These are phyloP conservation scores for Bungarus multicinctus DNA, from an alignment of 2,113 vertebrate species.

Conservation along the genomic window DNA sequence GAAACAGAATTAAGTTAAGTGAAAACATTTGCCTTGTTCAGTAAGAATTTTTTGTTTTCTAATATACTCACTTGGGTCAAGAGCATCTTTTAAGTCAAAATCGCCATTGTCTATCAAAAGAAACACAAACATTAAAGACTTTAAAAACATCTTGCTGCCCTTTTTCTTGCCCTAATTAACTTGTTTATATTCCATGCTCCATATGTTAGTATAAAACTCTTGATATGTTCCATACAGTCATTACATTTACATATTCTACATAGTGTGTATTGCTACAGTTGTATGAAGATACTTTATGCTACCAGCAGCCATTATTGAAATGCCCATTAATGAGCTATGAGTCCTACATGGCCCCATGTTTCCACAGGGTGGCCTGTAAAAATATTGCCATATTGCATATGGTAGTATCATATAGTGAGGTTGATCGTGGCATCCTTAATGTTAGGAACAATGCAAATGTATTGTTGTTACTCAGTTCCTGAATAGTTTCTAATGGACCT, in stretches of 20 bases:
- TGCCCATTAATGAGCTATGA: not conserved
- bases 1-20: not conserved
- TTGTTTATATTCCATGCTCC: not conserved
- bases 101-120: conserved; percentile 58
- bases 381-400: not conserved
- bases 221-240: not conserved
- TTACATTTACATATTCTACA: not conserved
- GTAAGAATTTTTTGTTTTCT: conserved; percentile 33
- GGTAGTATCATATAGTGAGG: not conserved
- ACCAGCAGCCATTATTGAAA: not conserved
- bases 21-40: not conserved
- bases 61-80: conserved; percentile 51
- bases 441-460: not conserved
- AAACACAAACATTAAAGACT: not conserved
- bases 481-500: not conserved
- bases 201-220: not conserved
- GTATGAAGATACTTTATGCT: not conserved
- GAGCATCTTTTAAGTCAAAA: conserved; percentile 69
- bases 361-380: not conserved
- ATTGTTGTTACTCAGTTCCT: not conserved
- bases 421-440: not conserved
- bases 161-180: not conserved
- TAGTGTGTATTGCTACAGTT: not conserved
- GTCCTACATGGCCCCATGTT: not conserved
- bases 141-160: not conserved